These are phyloP conservation scores for Euura lappo DNA, from an alignment of 1,140 invertebrate genomes.

Conservation along the genomic window DNA sequence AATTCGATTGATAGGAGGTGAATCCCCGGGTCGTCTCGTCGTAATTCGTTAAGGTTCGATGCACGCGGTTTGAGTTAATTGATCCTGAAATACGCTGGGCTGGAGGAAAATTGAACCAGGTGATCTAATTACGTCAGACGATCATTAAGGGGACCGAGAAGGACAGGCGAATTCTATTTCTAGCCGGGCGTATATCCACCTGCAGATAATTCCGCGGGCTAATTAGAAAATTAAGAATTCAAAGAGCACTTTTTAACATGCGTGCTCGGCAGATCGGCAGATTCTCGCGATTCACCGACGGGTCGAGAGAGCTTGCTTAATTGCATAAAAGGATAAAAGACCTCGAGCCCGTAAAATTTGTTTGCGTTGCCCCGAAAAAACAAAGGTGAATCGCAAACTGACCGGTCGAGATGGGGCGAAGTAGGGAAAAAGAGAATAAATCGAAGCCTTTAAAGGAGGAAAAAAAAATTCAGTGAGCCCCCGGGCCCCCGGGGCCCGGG, in stretches of 20 bases:
- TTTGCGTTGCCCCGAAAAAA: constrained; percentile 41
- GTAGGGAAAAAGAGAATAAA: constrained; percentile 15
- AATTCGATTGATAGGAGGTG: constrained; percentile 13
- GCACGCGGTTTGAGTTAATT: not conserved
- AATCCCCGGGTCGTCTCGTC: constrained; percentile 31
- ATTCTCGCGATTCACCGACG: constrained; percentile 20
- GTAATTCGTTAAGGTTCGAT: not conserved
- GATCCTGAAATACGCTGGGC: not conserved
- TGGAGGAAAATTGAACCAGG: not conserved
- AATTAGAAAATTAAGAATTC: constrained; percentile 7
- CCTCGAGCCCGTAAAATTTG: constrained; percentile 41
- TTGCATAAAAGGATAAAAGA: constrained; percentile 39
- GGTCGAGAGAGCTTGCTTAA: constrained; percentile 39
- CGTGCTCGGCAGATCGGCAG: constrained; percentile 18
- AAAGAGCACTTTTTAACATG: constrained; percentile 6
- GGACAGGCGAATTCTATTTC: not conserved
- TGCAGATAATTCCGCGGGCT: not conserved
- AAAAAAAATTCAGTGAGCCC: not conserved
- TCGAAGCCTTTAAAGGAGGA: not conserved
- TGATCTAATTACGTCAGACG: too few species aligned
- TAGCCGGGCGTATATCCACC: too few species aligned
- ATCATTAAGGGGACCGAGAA: not conserved
- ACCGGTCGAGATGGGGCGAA: constrained; percentile 16
- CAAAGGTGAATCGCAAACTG: constrained; percentile 30
- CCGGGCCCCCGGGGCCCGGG: constrained; percentile 24